Evolutionary conservation across 1,140 invertebrate genomes (phyloP).

Genomic region (Parasteatoda tepidariorum): DNA sequence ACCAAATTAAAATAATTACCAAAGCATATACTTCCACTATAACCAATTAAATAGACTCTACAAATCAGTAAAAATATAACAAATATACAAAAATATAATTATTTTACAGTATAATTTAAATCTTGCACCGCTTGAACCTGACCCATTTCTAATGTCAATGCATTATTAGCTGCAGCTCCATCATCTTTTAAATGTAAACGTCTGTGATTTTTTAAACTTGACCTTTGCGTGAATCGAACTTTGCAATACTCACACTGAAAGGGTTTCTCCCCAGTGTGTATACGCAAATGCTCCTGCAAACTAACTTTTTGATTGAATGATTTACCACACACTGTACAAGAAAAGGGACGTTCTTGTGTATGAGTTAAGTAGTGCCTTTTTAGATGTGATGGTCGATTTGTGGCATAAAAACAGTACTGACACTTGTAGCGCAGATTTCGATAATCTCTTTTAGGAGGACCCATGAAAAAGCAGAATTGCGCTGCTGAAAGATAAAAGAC

Average conservation of each 20-base stretch:
- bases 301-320: slow-evolving; percentile 58
- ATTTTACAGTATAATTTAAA: neutral
- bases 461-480: slow-evolving; percentile 36
- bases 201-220: slow-evolving; percentile 43
- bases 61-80: neutral
- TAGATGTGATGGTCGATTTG: slow-evolving; percentile 44
- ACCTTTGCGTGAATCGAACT: slow-evolving; percentile 43
- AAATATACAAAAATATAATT: neutral
- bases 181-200: slow-evolving; percentile 37
- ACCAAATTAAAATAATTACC: neutral
- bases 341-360: slow-evolving; percentile 50
- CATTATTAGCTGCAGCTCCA: neutral
- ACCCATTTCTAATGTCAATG: neutral
- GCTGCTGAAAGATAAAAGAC: slow-evolving; percentile 25
- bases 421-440: slow-evolving; percentile 39
- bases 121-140: neutral
- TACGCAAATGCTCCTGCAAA: slow-evolving; percentile 50
- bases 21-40: neutral
- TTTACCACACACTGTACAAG: slow-evolving; percentile 54
- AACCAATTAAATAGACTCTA: neutral
- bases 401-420: slow-evolving; percentile 51
- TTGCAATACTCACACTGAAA: slow-evolving; percentile 47
- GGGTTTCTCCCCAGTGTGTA: slow-evolving; percentile 48
- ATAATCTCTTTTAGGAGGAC: slow-evolving; percentile 42
- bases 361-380: slow-evolving; percentile 55